Percentiles rank a stretch among this genome's conserved stretches.
phyloP scores from a whole-genome alignment of 2,113 vertebrate species.

The Pongo pygmaeus region DNA sequence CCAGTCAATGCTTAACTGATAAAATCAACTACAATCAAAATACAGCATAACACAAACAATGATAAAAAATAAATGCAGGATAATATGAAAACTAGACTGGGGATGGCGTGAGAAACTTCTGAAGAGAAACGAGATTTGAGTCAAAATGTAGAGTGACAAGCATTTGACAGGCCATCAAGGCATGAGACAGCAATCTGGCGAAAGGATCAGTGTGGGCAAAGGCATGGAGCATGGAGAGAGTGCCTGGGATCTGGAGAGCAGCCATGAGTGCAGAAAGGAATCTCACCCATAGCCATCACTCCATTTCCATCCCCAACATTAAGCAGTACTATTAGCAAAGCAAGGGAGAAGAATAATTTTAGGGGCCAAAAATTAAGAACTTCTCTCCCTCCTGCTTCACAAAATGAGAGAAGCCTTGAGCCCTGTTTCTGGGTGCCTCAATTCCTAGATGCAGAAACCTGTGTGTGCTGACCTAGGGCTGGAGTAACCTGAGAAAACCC shows the following conservation, averaged over 20 bases:
- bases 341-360: not conserved
- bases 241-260: accelerated
- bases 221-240: accelerated
- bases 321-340: accelerated
- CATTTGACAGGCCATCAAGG: not conserved
- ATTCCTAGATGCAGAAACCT: not conserved
- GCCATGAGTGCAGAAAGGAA: accelerated
- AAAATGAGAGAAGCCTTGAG: not conserved
- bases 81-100: not conserved
- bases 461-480: not conserved
- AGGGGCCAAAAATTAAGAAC: not conserved
- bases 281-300: accelerated
- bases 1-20: not conserved
- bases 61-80: not conserved
- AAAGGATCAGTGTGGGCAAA: not conserved
- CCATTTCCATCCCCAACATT: not conserved
- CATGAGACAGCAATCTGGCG: not conserved
- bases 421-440: not conserved
- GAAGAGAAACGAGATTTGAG: not conserved
- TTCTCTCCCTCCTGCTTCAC: not conserved
- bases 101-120: not conserved
- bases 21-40: not conserved
- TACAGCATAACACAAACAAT: not conserved
- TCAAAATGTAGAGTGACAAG: not conserved
- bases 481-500: not conserved